Evolutionary conservation across 2,797 vertebrate species (phyloP).

Genomic region (Melopsittacus undulatus): DNA sequence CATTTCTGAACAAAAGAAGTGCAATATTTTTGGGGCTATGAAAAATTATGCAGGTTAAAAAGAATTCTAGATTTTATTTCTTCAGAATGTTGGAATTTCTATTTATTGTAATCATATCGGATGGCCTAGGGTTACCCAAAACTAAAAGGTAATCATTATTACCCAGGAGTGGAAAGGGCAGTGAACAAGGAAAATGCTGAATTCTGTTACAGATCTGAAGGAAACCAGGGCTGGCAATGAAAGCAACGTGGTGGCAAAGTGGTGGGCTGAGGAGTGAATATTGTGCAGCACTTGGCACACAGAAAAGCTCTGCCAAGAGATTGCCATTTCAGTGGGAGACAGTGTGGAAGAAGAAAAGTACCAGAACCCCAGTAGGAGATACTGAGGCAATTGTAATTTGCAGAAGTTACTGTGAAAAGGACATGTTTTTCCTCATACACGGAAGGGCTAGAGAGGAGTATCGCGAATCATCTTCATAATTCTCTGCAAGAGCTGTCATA

Average conservation of each 20-base stretch:
- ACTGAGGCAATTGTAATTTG: neutral
- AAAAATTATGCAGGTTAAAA: neutral
- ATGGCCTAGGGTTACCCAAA: neutral
- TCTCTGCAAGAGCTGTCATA: neutral
- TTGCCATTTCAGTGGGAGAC: neutral
- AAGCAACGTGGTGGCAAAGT: neutral
- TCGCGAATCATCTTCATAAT: neutral
- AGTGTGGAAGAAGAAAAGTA: rapidly evolving
- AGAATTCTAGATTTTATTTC: neutral
- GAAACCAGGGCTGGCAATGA: neutral
- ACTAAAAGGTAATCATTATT: neutral
- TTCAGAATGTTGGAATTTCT: neutral
- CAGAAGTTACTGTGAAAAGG: neutral
- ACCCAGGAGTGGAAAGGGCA: neutral
- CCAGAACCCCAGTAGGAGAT: neutral
- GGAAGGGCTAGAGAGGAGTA: neutral
- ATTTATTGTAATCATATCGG: neutral
- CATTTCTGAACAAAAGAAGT: neutral
- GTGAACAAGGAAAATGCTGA: neutral
- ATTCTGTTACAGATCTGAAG: neutral
- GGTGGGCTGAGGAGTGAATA: neutral
- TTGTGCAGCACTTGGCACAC: rapidly evolving
- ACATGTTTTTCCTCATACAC: neutral
- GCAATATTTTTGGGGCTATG: neutral
- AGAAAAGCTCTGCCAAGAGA: neutral